A percentile compares a stretch with the other conserved stretches of the same genome.
Conservation (phyloP, 2,113 vertebrate genomes). For the Dicerorhinus sumatrensis region DNA sequence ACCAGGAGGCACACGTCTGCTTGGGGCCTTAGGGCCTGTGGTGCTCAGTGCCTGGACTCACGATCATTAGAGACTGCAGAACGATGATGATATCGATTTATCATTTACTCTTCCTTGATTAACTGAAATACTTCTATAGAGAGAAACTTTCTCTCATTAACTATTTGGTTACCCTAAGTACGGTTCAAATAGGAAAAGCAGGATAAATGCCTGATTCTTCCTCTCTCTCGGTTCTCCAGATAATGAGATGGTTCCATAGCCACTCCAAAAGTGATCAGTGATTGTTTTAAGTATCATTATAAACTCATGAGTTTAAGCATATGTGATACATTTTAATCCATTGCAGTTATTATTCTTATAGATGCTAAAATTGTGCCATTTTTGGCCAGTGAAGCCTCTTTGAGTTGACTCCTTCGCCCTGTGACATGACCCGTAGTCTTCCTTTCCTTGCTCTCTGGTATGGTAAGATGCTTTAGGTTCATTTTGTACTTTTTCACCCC, state of each 20-base stretch:
- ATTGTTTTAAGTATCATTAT: not conserved
- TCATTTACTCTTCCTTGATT: not conserved
- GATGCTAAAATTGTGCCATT: not conserved
- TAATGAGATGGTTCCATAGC: rapidly evolving
- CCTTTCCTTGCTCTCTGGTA: not conserved
- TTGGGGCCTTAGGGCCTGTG: rapidly evolving
- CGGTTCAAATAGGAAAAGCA: not conserved
- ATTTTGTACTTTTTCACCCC: not conserved
- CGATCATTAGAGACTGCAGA: rapidly evolving
- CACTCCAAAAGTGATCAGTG: not conserved
- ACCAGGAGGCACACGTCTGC: not conserved
- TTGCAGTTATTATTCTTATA: not conserved
- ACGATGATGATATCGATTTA: rapidly evolving
- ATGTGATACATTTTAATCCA: rapidly evolving
- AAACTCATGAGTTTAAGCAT: rapidly evolving
- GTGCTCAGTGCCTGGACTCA: rapidly evolving
- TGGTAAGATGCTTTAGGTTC: rapidly evolving
- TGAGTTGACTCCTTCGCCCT: not conserved
- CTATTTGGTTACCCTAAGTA: not conserved
- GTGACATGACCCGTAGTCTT: rapidly evolving
- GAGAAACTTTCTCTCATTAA: not conserved
- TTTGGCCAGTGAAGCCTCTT: too few relatives aligned
- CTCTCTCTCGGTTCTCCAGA: not conserved
- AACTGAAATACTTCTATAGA: not conserved
- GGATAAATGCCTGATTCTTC: not conserved